Evolutionary conservation across 2,888 invertebrate species (phyloP).

Genomic region (Pterobdella sp.): DNA sequence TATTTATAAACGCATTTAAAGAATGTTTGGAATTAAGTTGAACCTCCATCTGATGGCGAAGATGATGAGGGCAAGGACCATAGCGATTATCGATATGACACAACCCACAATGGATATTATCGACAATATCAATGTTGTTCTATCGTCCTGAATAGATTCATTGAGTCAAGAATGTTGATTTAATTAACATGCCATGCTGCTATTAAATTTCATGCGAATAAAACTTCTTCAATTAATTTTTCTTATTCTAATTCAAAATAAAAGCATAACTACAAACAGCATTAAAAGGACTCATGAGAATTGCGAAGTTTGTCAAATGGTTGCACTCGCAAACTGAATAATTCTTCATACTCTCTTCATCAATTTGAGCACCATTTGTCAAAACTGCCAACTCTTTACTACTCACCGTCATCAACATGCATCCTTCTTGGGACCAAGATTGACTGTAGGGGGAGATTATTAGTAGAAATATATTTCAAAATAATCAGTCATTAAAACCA

Average conservation of each 20-base stretch:
- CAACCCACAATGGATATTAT: constrained; percentile 39
- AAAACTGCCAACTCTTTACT: neutral
- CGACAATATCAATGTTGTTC: constrained; percentile 32
- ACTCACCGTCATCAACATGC: constrained; percentile 13
- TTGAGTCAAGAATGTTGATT: neutral
- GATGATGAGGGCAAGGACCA: constrained; percentile 37
- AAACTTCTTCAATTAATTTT: neutral
- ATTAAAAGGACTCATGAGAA: constrained; percentile 35
- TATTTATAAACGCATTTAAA: neutral
- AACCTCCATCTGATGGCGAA: constrained; percentile 39
- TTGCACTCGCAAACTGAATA: constrained; percentile 35
- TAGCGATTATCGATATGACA: constrained; percentile 38
- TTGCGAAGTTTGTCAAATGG: constrained; percentile 39
- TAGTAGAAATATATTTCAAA: too few species aligned
- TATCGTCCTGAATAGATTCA: constrained; percentile 13
- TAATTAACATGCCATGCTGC: neutral
- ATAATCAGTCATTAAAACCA: too few species aligned
- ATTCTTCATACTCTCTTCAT: constrained; percentile 16
- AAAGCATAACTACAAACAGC: constrained; percentile 29
- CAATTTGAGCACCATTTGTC: neutral
- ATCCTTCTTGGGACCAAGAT: constrained; percentile 36
- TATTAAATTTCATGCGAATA: neutral
- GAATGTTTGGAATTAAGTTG: constrained; percentile 7
- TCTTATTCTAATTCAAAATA: neutral
- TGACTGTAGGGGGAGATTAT: constrained; percentile 31